These are phyloP conservation scores for Acleris laterana DNA, from an alignment of 2,888 invertebrate species.

Conservation along the genomic window DNA sequence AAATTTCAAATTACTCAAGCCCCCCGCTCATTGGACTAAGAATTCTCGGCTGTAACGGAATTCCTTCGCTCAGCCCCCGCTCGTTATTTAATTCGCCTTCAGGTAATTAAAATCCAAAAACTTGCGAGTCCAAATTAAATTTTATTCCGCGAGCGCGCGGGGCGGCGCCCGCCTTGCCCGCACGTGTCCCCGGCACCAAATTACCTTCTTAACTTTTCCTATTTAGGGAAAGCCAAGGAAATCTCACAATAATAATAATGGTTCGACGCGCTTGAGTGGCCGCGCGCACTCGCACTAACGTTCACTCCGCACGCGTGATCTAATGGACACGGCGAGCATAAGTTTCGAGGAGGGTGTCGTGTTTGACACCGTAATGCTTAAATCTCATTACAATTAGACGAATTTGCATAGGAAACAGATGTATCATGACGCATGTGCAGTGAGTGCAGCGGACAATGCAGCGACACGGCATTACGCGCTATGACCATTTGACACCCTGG, in stretches of 20 bases:
- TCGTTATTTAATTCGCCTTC: slow-evolving; percentile 80
- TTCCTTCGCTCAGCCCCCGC: slow-evolving; percentile 45
- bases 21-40: slow-evolving; percentile 36
- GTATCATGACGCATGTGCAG: slow-evolving; percentile 72
- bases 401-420: slow-evolving; percentile 77
- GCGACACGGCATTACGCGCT: slow-evolving; percentile 47
- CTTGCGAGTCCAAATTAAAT: slow-evolving; percentile 78
- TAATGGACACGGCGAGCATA: slow-evolving; percentile 54
- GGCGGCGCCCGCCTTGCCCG: slow-evolving; percentile 46
- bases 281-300: slow-evolving; percentile 41
- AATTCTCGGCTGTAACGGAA: slow-evolving; percentile 39
- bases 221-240: slow-evolving; percentile 77
- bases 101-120: slow-evolving; percentile 84
- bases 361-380: slow-evolving; percentile 50
- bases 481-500: slow-evolving; percentile 47
- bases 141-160: slow-evolving; percentile 58
- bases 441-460: slow-evolving; percentile 54
- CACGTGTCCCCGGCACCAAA: slow-evolving; percentile 78
- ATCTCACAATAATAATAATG: slow-evolving; percentile 79
- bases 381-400: slow-evolving; percentile 79
- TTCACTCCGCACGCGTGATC: slow-evolving; percentile 38
- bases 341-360: slow-evolving; percentile 43
- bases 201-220: slow-evolving; percentile 84
- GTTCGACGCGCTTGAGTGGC: slow-evolving; percentile 58
- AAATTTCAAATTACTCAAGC: slow-evolving; percentile 40